Evolutionary conservation across 2,888 invertebrate species (phyloP), one percentile per base, ranked within the genome.

Genomic region (Acleris sparsana): DNA sequence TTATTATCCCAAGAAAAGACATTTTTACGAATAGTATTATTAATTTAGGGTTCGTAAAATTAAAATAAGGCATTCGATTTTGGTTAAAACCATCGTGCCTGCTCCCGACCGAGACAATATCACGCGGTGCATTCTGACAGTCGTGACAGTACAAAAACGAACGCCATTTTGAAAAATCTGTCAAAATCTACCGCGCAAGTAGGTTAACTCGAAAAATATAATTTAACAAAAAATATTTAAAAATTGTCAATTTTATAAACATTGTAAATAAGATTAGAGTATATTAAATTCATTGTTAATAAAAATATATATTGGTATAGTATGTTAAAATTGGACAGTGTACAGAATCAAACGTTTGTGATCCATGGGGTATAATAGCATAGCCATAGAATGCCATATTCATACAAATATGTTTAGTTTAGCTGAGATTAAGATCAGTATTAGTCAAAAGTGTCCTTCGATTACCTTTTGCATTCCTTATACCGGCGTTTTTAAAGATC

Each of bases 11-110:
- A 83, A 77, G 78, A 85, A 87, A 92, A 92, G 92, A 92, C 92
- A 92, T 92, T 92, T 92, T 92, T 92, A 92, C 92, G 89, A 88
- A 92, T 90, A 92, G 92, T 92, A 92, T 92, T 92, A 92, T 88
- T 92, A 92, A 88, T 89, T 85, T 90, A 91, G 90, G 88, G 80
- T 86, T 91, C 87, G 86, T 87, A 87, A 87, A 87, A 86, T 49
- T 63, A 61, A 75, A 75, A 71, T 80, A 87, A 83, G 91, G 89
- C 91, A 86, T 86, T 88, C 84, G 79, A 83, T 80, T 88, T 88
- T 90, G 89, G 88, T 90, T 92, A 81, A 83, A 80, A 89, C 92
- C 92, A 89, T 83, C 81, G 92, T 92, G 92, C 92, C 92, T 92
- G 75, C 71, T 80, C 72, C 78, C 80, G 80, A 77, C 80, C 80